These are phyloP conservation scores for Alosa sapidissima DNA, from an alignment of 2,797 vertebrate genomes.

Conservation along the genomic window DNA sequence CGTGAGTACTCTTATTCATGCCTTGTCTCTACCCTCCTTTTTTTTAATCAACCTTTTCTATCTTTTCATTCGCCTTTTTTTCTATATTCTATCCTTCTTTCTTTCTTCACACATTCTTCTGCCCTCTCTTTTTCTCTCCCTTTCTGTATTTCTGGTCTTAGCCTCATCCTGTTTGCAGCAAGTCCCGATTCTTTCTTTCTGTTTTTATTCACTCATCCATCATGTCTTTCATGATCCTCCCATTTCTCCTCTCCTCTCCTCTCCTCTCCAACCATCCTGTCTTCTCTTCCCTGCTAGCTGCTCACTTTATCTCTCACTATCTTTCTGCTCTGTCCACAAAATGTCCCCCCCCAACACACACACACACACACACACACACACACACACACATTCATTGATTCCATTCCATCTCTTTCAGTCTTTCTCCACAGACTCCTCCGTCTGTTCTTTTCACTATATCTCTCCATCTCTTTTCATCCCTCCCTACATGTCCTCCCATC, in stretches of 20 bases:
- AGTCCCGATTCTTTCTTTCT: neutral
- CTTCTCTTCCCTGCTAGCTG: neutral
- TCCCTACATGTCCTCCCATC: neutral
- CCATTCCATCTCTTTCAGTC: conserved; percentile 4
- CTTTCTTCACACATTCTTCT: neutral
- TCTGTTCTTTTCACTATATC: neutral
- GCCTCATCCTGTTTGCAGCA: neutral
- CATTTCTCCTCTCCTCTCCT: neutral
- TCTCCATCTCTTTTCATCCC: neutral
- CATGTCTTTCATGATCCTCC: neutral
- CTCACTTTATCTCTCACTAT: neutral
- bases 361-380: neutral
- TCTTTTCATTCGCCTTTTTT: neutral
- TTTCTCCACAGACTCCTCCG: neutral
- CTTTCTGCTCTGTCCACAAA: neutral
- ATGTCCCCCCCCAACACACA: neutral
- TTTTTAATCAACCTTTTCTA: neutral
- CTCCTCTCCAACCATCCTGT: neutral
- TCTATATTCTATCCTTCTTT: neutral
- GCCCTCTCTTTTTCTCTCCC: neutral
- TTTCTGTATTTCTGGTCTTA: neutral
- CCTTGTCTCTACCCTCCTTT: neutral
- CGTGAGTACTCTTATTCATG: neutral
- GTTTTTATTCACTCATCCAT: neutral
- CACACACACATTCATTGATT: neutral